Percentiles rank a stretch among this genome's conserved stretches.
Conservation (phyloP, 2,888 invertebrate genomes). For the Lithophane leautieri region DNA sequence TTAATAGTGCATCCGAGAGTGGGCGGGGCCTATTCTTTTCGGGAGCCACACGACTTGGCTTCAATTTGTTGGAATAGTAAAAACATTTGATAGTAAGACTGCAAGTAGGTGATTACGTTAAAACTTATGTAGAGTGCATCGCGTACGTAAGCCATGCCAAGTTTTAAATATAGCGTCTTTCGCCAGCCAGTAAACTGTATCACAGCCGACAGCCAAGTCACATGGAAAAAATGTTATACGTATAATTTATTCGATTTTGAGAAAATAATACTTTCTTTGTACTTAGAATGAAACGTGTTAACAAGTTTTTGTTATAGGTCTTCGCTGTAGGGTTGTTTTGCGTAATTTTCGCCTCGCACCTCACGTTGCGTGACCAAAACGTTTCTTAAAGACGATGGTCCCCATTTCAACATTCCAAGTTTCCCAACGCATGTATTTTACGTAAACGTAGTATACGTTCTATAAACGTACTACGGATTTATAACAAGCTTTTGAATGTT, state of each 20-base stretch:
- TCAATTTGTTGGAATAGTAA: conserved; percentile 38
- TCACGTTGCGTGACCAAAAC: background rate
- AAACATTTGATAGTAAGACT: conserved; percentile 66
- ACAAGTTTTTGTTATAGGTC: background rate
- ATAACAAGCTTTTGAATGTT: background rate
- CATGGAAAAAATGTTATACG: conserved; percentile 70
- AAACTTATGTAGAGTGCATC: conserved; percentile 70
- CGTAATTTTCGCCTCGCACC: background rate
- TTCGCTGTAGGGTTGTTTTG: conserved; percentile 18
- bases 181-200: conserved; percentile 75
- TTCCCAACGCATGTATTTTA: background rate
- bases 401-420: background rate
- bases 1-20: background rate
- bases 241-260: conserved; percentile 43
- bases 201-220: conserved; percentile 80
- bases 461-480: background rate
- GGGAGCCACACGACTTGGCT: conserved; percentile 6
- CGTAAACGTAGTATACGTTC: too few species aligned
- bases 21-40: conserved; percentile 11
- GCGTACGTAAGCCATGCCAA: conserved; percentile 78
- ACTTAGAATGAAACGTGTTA: background rate
- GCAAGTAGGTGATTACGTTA: conserved; percentile 69
- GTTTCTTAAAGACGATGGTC: background rate
- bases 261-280: conserved; percentile 13
- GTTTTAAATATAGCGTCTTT: conserved; percentile 81